A percentile compares a stretch with the other conserved stretches of the same genome.
Evolutionary conservation across 2,797 vertebrate genomes (phyloP).

Genomic region (Brachyrhaphis roseni): DNA sequence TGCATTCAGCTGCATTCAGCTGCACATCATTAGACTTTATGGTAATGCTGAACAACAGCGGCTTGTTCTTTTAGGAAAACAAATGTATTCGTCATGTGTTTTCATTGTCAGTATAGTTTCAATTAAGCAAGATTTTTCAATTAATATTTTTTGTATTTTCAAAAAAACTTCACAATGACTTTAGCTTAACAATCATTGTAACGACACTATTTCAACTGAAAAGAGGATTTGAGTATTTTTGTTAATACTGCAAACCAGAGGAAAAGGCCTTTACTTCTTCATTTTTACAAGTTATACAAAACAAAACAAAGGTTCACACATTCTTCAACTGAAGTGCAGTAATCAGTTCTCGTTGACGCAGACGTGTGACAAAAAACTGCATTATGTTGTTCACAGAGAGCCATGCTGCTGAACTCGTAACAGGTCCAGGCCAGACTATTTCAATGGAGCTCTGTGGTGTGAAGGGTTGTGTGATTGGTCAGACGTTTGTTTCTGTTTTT

Average conservation of each 20-base stretch:
- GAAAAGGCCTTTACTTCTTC: not conserved
- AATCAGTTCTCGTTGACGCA: too few species aligned
- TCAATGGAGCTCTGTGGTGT: too few species aligned
- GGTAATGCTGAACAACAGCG: not conserved
- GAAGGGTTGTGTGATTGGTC: too few species aligned
- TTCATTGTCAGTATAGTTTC: not conserved
- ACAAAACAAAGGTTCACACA: too few species aligned
- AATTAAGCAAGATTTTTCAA: not conserved
- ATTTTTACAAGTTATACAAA: not conserved
- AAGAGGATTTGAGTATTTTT: not conserved
- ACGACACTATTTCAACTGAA: not conserved
- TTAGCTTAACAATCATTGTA: not conserved
- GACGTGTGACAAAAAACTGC: too few species aligned
- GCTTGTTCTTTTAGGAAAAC: not conserved
- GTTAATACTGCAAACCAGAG: not conserved
- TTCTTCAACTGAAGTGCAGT: too few species aligned
- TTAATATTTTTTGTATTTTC: not conserved
- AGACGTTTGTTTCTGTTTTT: too few species aligned
- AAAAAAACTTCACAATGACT: not conserved
- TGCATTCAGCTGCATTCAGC: not conserved
- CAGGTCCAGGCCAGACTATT: too few species aligned
- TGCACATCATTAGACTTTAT: not conserved
- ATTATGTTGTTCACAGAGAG: too few species aligned
- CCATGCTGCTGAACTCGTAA: too few species aligned
- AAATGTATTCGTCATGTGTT: not conserved